These are phyloP conservation scores for Eclectus roratus DNA, from an alignment of 2,113 vertebrate species.

Conservation along the genomic window DNA sequence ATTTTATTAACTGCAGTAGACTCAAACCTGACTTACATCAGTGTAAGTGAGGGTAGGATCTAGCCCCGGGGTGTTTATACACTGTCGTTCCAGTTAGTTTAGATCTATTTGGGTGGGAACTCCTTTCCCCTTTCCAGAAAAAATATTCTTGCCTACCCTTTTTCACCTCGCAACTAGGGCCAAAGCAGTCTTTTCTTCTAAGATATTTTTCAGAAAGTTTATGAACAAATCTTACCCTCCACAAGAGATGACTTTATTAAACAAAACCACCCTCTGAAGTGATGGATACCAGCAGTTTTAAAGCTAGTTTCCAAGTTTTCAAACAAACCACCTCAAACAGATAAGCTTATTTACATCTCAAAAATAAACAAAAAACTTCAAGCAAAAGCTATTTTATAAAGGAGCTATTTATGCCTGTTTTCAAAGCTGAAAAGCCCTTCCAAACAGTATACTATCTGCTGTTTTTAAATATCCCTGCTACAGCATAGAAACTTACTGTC, in stretches of 20 bases:
- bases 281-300: conserved; percentile 16
- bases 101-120: conserved; percentile 64
- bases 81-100: conserved; percentile 55
- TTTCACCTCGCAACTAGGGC: conserved; percentile 4
- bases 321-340: conserved; percentile 33
- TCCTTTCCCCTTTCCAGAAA: conserved; percentile 47
- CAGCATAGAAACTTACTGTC: conserved; percentile 72
- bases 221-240: background rate
- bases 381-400: conserved; percentile 32
- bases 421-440: conserved; percentile 37
- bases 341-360: conserved; percentile 34
- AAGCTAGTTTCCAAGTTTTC: conserved; percentile 55
- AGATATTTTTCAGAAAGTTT: conserved; percentile 17
- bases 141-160: conserved; percentile 32
- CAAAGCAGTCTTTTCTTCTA: conserved; percentile 23
- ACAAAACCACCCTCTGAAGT: conserved; percentile 35
- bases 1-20: conserved; percentile 61
- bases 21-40: conserved; percentile 49
- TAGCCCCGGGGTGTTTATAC: conserved; percentile 39
- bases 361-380: conserved; percentile 28
- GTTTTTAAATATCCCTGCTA: conserved; percentile 9
- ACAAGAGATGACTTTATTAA: conserved; percentile 11
- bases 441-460: background rate
- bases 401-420: conserved; percentile 8
- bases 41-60: conserved; percentile 44